Evolutionary conservation across 2,113 vertebrate species (phyloP).

Genomic region (Tangachromis dhanisi): DNA sequence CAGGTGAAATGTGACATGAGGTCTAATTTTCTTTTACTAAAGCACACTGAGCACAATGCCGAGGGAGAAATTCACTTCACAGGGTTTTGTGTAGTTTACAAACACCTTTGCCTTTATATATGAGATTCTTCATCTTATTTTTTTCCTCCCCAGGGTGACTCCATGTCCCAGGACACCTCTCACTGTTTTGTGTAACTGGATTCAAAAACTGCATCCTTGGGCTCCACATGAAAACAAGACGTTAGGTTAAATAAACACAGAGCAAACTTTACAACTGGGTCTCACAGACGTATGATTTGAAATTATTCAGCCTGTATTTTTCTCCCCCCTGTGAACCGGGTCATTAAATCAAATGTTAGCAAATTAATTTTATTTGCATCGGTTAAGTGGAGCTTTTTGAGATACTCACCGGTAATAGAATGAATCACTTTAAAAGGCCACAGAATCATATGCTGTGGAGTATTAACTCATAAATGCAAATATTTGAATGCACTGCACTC

Average conservation of each 20-base stretch:
- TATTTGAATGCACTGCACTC: neutral
- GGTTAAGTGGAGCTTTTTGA: slow-evolving; percentile 2
- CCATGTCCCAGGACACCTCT: slow-evolving; percentile 1
- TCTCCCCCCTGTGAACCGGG: neutral
- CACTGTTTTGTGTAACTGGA: neutral
- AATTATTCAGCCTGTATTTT: neutral
- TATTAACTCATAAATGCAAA: slow-evolving; percentile 19
- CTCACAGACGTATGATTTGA: neutral
- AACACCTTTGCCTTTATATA: neutral
- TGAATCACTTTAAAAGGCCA: neutral
- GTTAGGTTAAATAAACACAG: slow-evolving; percentile 1
- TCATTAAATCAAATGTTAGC: neutral
- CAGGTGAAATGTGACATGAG: neutral
- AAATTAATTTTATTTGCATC: neutral
- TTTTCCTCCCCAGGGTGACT: neutral
- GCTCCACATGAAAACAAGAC: neutral
- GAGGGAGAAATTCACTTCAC: slow-evolving; percentile 3
- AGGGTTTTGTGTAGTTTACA: neutral
- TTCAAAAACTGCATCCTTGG: neutral
- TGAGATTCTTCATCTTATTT: slow-evolving; percentile 8
- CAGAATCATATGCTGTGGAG: neutral
- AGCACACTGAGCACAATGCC: neutral
- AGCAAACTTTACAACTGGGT: neutral
- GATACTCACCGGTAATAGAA: neutral
- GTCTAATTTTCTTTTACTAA: neutral